phyloP scores from a whole-genome alignment of 2,797 vertebrate species.

The Allobates femoralis region DNA sequence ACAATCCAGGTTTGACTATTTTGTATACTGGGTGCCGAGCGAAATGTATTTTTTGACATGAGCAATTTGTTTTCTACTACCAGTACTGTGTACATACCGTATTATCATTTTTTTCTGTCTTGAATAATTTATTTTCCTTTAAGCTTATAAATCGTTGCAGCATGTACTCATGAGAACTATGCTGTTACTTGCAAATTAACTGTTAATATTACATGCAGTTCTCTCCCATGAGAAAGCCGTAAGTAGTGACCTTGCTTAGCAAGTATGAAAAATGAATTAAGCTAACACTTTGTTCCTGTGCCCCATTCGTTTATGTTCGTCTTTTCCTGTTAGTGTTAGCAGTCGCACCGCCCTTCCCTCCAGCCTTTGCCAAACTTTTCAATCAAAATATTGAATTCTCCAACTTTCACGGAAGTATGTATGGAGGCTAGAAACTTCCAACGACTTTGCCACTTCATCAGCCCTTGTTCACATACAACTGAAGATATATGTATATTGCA shows the following conservation, averaged over 20 bases:
- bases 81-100: neutral
- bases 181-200: slow-evolving; percentile 20
- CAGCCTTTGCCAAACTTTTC: slow-evolving; percentile 38
- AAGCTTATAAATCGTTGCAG: neutral
- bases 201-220: slow-evolving; percentile 32
- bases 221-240: neutral
- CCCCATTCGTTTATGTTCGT: slow-evolving; percentile 40
- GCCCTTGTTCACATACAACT: slow-evolving; percentile 18
- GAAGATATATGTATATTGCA: neutral
- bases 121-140: neutral
- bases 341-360: slow-evolving; percentile 28
- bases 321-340: slow-evolving; percentile 60
- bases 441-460: slow-evolving; percentile 35
- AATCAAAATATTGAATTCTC: slow-evolving; percentile 23
- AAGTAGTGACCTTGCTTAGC: slow-evolving; percentile 44
- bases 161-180: neutral
- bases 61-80: neutral
- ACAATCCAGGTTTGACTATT: too few relatives aligned
- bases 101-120: neutral
- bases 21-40: too few relatives aligned
- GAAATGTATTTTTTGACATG: too few relatives aligned
- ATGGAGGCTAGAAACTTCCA: slow-evolving; percentile 20
- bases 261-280: slow-evolving; percentile 48
- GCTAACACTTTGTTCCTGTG: slow-evolving; percentile 39
- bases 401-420: slow-evolving; percentile 6